Percentiles rank a stretch among this genome's conserved stretches.
Evolutionary conservation across 1,140 invertebrate genomes (phyloP).

Genomic region (Chironomus tepperi): DNA sequence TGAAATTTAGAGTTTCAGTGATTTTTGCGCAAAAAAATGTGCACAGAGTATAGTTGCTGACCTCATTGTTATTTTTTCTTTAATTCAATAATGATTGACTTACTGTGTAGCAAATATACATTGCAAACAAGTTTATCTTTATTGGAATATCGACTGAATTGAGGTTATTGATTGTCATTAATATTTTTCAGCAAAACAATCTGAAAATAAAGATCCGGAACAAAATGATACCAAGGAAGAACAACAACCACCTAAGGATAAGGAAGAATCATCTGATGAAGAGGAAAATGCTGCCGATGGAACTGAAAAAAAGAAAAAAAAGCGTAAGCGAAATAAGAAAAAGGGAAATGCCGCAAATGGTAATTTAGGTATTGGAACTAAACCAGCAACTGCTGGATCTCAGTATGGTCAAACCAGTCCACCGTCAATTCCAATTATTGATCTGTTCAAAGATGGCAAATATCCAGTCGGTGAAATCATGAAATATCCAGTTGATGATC

Average conservation of each 20-base stretch:
- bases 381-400: conserved; percentile 41
- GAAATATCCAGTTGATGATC: conserved; percentile 68
- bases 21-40: not conserved
- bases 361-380: conserved; percentile 32
- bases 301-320: conserved; percentile 55
- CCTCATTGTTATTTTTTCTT: not conserved
- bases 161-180: not conserved
- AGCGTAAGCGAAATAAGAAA: conserved; percentile 46
- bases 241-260: conserved; percentile 33
- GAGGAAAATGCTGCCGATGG: conserved; percentile 40
- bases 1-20: not conserved
- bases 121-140: conserved; percentile 24
- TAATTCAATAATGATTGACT: conserved; percentile 23
- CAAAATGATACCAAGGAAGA: not conserved
- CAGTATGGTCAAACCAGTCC: conserved; percentile 62
- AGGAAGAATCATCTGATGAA: conserved; percentile 32
- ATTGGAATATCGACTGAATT: conserved; percentile 14
- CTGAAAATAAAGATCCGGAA: conserved; percentile 1
- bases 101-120: conserved; percentile 24
- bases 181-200: conserved; percentile 18
- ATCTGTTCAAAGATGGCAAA: conserved; percentile 72
- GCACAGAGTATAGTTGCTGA: not conserved
- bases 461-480: conserved; percentile 74
- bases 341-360: conserved; percentile 33
- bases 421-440: conserved; percentile 74